Base-by-base conservation (phyloP, 2,888 invertebrate genomes). In the Drosophila emarginata region DNA sequence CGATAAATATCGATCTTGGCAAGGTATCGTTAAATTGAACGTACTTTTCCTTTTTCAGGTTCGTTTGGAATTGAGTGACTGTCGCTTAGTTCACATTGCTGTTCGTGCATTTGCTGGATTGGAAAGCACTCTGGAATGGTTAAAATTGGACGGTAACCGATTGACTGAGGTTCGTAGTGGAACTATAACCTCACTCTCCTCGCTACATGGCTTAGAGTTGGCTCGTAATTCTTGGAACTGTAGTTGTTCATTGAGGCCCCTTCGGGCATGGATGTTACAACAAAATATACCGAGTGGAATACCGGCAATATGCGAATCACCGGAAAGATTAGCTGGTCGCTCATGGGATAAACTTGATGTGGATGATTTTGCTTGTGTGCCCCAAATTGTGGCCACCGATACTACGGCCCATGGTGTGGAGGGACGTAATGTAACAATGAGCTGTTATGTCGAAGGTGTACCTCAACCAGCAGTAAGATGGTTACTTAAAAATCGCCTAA, bases 171-270 rank as follows among this genome's bases (percentile, higher is more conserved):
- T 96, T 12, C 93, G 93, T 64, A 93, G 95, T 12, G 93, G 94
- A 37, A 94, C 95, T 11, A 92, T 97, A 69, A 95, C 94, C 0
- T 93, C 94, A 9, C 91, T 96, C 53, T 92, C 94, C 74, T 94
- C 94, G 74, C 91, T 97, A 60, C 95, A 96, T 87, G 96, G 95
- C 12, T 92, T 97, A 71, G 96, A 96, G 83, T 91, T 97, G 74
- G 94, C 95, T n/a, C 94, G 93, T 68, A 97, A 97, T 91, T 95
- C 95, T 0, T 96, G 96, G 96, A 95, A 96, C 90, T 97, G 96
- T 90, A 95, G 96, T 50, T 97, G 97, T 89, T 93, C 93, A 26
- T 90, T 97, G 68, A 93, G 96, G 62, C 95, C 96, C 0, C 90
- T 96, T 72, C 92, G 96, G 21, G 95, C 95, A 81, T 97, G 96